These are phyloP conservation scores for Nebria salina DNA, from an alignment of 2,888 invertebrate species.

Conservation along the genomic window DNA sequence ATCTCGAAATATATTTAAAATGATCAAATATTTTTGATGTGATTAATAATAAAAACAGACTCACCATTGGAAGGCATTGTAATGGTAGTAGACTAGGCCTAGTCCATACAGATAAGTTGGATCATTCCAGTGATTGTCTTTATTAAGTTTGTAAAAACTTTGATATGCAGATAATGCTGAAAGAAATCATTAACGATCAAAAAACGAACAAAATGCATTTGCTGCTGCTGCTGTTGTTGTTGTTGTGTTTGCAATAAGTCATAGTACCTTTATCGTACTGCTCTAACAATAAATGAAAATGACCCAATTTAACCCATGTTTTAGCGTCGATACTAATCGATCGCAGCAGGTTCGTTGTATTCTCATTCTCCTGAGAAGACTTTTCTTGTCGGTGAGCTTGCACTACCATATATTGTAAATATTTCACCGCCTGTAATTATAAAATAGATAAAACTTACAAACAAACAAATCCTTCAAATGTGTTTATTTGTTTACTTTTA, in stretches of 20 bases:
- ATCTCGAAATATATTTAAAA: no score
- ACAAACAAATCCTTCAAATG: not conserved
- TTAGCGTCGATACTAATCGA: constrained; percentile 83
- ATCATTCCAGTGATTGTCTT: constrained; percentile 85
- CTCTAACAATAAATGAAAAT: constrained; percentile 91
- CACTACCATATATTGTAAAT: constrained; percentile 85
- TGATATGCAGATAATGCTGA: constrained; percentile 97
- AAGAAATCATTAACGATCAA: constrained; percentile 56
- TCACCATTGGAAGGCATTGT: constrained; percentile 95
- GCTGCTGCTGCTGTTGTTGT: not conserved
- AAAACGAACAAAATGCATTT: constrained; percentile 52
- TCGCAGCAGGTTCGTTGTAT: constrained; percentile 54
- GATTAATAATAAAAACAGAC: constrained; percentile 59
- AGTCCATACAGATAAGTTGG: constrained; percentile 92
- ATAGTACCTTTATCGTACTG: constrained; percentile 91
- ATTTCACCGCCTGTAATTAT: constrained; percentile 76
- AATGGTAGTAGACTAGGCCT: constrained; percentile 96
- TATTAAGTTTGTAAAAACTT: constrained; percentile 82
- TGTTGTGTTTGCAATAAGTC: not conserved
- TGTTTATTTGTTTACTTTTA: constrained; percentile 67
- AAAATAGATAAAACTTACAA: constrained; percentile 23
- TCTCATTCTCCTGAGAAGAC: constrained; percentile 56
- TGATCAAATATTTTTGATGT: no score
- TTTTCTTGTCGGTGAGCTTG: constrained; percentile 76
- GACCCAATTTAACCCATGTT: constrained; percentile 94